Percentiles rank a stretch among this genome's conserved stretches.
Conservation (phyloP, 2,797 vertebrate genomes). For the Aeoliscus strigatus region DNA sequence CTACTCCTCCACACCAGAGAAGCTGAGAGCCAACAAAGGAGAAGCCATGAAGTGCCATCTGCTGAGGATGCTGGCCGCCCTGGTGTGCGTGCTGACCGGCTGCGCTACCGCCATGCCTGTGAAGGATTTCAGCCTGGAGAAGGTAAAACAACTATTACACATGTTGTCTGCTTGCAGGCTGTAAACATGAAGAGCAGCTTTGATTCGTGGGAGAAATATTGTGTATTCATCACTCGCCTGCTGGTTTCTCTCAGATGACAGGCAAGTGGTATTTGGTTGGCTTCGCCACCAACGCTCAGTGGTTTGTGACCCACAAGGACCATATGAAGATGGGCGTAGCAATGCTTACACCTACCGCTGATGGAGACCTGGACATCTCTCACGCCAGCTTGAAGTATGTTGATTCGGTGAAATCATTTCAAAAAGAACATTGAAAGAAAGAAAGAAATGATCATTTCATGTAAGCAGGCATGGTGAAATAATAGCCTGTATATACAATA, state of each 20-base stretch:
- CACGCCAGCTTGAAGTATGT: constrained; percentile 75
- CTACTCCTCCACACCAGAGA: background rate
- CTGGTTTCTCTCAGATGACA: constrained; percentile 68
- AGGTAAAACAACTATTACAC: constrained; percentile 80
- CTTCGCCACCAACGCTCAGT: constrained; percentile 82
- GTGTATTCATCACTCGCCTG: too few relatives aligned
- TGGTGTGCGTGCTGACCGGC: constrained; percentile 65
- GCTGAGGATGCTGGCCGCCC: constrained; percentile 62
- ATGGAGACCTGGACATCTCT: constrained; percentile 76
- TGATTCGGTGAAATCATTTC: too few relatives aligned
- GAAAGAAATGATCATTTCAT: too few relatives aligned
- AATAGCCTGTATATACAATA: too few relatives aligned
- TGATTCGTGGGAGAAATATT: background rate
- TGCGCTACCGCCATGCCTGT: constrained; percentile 58
- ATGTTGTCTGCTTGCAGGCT: too few relatives aligned
- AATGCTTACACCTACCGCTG: constrained; percentile 32
- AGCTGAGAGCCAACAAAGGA: constrained; percentile 4
- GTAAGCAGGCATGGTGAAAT: too few relatives aligned
- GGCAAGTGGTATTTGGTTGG: constrained; percentile 85
- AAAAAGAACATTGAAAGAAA: too few relatives aligned
- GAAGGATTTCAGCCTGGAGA: constrained; percentile 78
- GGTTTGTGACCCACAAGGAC: constrained; percentile 79
- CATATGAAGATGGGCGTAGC: constrained; percentile 78
- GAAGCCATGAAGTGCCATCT: constrained; percentile 57
- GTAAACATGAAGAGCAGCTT: background rate